phyloP scores from a whole-genome alignment of 1,140 invertebrate genomes.

The Nephila pilipes region DNA sequence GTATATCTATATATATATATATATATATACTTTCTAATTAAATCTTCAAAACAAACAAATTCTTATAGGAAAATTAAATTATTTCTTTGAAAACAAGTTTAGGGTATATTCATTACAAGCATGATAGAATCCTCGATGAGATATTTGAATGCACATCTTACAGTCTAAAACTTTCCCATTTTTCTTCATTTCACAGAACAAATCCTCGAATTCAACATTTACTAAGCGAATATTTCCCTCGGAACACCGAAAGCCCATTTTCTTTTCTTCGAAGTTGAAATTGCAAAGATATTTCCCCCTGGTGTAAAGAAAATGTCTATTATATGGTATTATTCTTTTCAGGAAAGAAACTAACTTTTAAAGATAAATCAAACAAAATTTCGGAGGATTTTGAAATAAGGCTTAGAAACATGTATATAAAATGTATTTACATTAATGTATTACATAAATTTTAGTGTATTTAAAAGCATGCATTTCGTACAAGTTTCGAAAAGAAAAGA shows the following conservation, averaged over 20 bases:
- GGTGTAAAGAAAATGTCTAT: neutral
- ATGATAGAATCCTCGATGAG: neutral
- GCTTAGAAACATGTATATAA: neutral
- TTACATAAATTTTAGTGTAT: no score
- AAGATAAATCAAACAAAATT: neutral
- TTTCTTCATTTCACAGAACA: neutral
- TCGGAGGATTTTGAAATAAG: neutral
- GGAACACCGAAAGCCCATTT: slow-evolving; percentile 24
- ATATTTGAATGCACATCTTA: slow-evolving; percentile 16
- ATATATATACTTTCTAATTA: no score
- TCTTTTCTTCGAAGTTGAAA: neutral
- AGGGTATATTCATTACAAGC: neutral
- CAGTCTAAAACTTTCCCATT: neutral
- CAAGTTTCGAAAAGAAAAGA: no score
- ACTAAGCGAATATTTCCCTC: neutral
- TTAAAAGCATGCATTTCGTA: no score
- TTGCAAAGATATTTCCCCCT: slow-evolving; percentile 9
- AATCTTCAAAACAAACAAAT: neutral
- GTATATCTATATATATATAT: no score
- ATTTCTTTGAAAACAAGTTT: neutral
- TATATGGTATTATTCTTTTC: neutral
- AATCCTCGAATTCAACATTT: neutral
- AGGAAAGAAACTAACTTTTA: neutral
- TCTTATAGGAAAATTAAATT: neutral
- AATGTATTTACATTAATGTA: no score